phyloP scores from a whole-genome alignment of 2,888 invertebrate genomes.

The Parnassius apollo region DNA sequence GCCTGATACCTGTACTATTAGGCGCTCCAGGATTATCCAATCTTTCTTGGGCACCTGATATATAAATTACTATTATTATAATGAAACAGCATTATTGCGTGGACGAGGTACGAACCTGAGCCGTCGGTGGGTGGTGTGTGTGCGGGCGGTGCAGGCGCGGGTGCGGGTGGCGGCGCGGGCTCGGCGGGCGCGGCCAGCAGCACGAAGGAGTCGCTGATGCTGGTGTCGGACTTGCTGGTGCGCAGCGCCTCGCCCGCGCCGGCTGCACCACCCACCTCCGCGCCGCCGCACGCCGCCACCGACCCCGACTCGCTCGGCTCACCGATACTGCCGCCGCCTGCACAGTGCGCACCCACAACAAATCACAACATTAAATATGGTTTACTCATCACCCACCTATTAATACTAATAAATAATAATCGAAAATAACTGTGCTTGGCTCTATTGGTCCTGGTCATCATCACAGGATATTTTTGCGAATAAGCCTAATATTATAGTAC shows the following conservation, averaged over 20 bases:
- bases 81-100: no score
- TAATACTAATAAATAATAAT: no score
- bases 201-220: slow-evolving; percentile 94
- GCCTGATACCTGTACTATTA: no score
- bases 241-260: slow-evolving; percentile 79
- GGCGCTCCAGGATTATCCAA: no score
- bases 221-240: slow-evolving; percentile 94
- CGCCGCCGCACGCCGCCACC: slow-evolving; percentile 44
- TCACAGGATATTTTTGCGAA: no score
- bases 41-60: no score
- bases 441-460: no score
- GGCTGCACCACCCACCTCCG: slow-evolving; percentile 54
- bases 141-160: slow-evolving; percentile 26
- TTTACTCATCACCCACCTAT: not conserved
- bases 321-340: slow-evolving; percentile 82
- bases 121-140: no score
- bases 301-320: slow-evolving; percentile 68
- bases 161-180: slow-evolving; percentile 34
- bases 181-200: slow-evolving; percentile 83
- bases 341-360: not conserved
- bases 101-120: no score
- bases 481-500: no score
- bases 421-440: no score
- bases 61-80: no score
- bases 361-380: not conserved